phyloP scores from a whole-genome alignment of 2,888 invertebrate species.

The Axea sp. region DNA sequence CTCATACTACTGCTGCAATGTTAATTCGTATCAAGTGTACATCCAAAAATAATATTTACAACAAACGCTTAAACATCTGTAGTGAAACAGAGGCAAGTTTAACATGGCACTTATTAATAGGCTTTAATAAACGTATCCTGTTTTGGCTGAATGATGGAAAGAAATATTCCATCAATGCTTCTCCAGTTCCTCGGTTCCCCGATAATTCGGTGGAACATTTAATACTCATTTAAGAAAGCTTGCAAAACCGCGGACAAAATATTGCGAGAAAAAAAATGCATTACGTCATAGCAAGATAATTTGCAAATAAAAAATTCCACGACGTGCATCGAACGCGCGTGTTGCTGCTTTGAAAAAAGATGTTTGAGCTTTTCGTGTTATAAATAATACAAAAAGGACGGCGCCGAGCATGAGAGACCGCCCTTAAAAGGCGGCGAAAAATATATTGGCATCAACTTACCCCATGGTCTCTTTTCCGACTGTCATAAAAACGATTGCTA shows the following conservation, averaged over 20 bases:
- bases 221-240: too few relatives aligned
- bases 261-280: too few relatives aligned
- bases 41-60: too few relatives aligned
- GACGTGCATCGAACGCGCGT: too few relatives aligned
- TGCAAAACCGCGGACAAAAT: too few relatives aligned
- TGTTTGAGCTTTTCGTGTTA: too few relatives aligned
- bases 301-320: too few relatives aligned
- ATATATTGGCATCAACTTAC: constrained; percentile 81
- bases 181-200: background rate
- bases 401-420: constrained; percentile 62
- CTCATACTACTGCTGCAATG: too few relatives aligned
- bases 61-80: too few relatives aligned
- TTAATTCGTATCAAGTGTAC: too few relatives aligned
- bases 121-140: constrained; percentile 55
- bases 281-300: too few relatives aligned
- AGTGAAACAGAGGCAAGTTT: constrained; percentile 30
- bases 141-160: constrained; percentile 11
- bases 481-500: constrained; percentile 82
- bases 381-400: constrained; percentile 49
- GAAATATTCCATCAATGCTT: constrained; percentile 24
- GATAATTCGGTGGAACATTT: background rate
- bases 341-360: too few relatives aligned
- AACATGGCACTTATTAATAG: constrained; percentile 38
- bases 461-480: constrained; percentile 91
- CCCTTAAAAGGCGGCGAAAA: constrained; percentile 76